phyloP scores from a whole-genome alignment of 2,113 vertebrate species.

The Ciconia stormi region DNA sequence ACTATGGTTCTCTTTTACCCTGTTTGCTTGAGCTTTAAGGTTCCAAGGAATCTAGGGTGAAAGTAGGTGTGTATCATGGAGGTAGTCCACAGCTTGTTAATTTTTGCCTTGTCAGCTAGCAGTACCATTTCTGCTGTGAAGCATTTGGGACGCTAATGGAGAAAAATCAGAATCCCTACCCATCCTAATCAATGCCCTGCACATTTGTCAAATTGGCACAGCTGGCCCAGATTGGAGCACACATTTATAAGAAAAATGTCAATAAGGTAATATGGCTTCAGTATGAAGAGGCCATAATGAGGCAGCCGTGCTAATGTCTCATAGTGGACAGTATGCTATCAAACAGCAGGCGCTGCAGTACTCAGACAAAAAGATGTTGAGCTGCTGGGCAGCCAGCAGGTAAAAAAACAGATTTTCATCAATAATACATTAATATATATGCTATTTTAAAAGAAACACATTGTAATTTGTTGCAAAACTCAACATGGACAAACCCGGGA shows the following conservation, averaged over 20 bases:
- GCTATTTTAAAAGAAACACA: neutral
- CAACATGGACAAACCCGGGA: neutral
- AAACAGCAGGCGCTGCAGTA: neutral
- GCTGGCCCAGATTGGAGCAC: neutral
- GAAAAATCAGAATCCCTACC: neutral
- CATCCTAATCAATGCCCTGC: neutral
- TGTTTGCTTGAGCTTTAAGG: neutral
- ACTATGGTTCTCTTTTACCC: fast-evolving
- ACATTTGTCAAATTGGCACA: neutral
- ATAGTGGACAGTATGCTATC: neutral
- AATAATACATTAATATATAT: neutral
- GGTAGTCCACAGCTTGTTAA: neutral
- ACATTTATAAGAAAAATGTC: neutral
- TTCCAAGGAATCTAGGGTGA: neutral
- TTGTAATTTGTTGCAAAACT: neutral
- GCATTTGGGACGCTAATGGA: neutral
- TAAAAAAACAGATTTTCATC: neutral
- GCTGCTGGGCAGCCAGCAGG: neutral
- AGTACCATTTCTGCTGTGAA: neutral
- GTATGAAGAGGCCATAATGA: neutral
- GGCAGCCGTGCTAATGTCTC: neutral
- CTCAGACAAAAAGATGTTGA: neutral
- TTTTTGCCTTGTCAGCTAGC: neutral
- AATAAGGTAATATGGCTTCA: neutral
- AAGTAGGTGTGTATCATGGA: neutral